phyloP scores from a whole-genome alignment of 2,113 vertebrate genomes.

The Setophaga coronata region DNA sequence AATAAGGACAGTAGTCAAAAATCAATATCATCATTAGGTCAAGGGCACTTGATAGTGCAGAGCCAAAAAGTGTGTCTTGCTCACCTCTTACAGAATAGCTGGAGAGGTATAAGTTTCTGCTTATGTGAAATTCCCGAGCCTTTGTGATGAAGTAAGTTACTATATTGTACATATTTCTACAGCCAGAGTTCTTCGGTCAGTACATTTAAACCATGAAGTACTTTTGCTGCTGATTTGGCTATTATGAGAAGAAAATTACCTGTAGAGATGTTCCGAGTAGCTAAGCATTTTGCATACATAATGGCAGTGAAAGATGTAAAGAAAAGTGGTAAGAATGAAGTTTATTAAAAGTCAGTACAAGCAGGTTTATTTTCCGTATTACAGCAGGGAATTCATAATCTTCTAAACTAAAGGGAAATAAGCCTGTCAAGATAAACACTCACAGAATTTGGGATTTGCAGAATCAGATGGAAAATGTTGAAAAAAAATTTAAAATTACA shows the following conservation, averaged over 20 bases:
- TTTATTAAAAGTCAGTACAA: constrained; percentile 61
- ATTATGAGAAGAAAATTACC: constrained; percentile 71
- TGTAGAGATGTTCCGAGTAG: constrained; percentile 68
- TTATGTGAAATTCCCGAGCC: constrained; percentile 43
- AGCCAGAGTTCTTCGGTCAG: constrained; percentile 38
- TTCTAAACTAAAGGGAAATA: constrained; percentile 27
- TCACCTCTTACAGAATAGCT: constrained; percentile 8
- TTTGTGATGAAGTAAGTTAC: constrained; percentile 38
- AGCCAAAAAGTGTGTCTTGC: neutral
- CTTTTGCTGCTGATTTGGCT: constrained; percentile 66
- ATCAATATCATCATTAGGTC: constrained; percentile 53
- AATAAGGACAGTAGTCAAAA: constrained; percentile 55
- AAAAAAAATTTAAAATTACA: neutral
- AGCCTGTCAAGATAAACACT: constrained; percentile 48
- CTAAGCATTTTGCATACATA: constrained; percentile 70
- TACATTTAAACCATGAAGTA: constrained; percentile 61
- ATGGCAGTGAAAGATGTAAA: constrained; percentile 53
- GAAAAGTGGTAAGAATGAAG: constrained; percentile 65
- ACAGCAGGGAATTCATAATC: constrained; percentile 52
- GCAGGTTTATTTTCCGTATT: constrained; percentile 53
- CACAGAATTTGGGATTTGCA: constrained; percentile 42
- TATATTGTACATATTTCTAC: constrained; percentile 44
- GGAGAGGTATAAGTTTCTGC: neutral
- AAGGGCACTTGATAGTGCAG: constrained; percentile 38
- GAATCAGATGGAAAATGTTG: constrained; percentile 48